Conservation (phyloP, 2,113 vertebrate species). For the Arenaria interpres region DNA sequence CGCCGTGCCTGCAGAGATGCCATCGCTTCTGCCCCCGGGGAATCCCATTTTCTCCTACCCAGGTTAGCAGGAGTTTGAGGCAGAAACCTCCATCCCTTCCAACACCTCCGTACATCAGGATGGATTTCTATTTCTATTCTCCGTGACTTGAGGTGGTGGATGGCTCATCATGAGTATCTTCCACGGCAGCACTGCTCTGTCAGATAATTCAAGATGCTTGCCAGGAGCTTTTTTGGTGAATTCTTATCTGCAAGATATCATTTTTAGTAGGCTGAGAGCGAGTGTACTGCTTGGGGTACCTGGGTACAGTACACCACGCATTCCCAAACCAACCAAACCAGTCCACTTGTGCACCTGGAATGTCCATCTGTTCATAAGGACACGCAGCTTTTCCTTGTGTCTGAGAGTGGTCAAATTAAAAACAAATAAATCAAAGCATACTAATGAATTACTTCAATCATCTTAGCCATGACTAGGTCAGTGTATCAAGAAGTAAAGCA, state of each 20-base stretch:
- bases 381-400: background rate
- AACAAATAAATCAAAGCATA: background rate
- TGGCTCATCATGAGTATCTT: background rate
- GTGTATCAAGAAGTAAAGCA: background rate
- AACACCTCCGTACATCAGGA: background rate
- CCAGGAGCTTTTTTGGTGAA: background rate
- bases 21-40: background rate
- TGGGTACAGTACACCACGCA: background rate
- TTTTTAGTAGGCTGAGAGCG: background rate
- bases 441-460: background rate
- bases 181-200: background rate
- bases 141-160: background rate
- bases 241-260: background rate
- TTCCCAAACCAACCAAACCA: background rate
- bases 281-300: background rate
- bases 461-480: background rate
- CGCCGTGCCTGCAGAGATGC: background rate
- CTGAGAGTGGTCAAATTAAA: background rate
- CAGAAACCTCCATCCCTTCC: background rate
- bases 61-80: background rate
- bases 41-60: background rate
- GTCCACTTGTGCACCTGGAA: background rate
- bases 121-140: background rate
- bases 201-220: background rate
- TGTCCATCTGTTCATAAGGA: background rate